phyloP scores from a whole-genome alignment of 2,888 invertebrate species.

The Clunio marinus region DNA sequence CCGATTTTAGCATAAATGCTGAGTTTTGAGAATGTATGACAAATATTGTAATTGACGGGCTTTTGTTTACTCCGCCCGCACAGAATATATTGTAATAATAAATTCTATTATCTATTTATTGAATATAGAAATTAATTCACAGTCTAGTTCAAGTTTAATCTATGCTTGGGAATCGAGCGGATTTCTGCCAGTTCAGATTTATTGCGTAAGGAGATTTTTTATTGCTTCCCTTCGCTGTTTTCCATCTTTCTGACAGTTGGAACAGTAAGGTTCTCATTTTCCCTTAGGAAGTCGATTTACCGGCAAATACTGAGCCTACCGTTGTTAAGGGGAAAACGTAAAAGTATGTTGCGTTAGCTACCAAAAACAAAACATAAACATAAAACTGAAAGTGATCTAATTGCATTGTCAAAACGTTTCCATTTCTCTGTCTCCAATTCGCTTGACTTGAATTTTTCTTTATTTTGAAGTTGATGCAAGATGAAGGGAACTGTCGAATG shows the following conservation, averaged over 20 bases:
- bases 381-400: constrained; percentile 15
- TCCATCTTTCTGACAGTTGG: not conserved
- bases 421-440: not conserved
- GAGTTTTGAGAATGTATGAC: constrained; percentile 24
- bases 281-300: constrained; percentile 11
- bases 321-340: too few species aligned
- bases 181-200: not conserved
- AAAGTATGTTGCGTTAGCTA: too few species aligned
- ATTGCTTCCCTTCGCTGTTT: constrained; percentile 11
- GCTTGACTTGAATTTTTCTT: too few species aligned
- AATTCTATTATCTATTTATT: not conserved
- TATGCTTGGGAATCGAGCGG: not conserved
- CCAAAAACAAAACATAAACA: too few species aligned
- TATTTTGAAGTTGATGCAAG: too few species aligned
- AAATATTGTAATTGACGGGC: constrained; percentile 17
- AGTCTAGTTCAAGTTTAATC: not conserved
- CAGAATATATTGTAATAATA: too few species aligned
- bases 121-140: not conserved
- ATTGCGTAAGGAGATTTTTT: constrained; percentile 18
- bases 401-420: constrained; percentile 7
- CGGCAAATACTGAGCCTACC: constrained; percentile 2
- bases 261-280: not conserved
- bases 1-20: constrained; percentile 38
- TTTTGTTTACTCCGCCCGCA: not conserved
- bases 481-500: too few species aligned